phyloP scores from a whole-genome alignment of 2,888 invertebrate genomes.

The Microdon myrmicae region DNA sequence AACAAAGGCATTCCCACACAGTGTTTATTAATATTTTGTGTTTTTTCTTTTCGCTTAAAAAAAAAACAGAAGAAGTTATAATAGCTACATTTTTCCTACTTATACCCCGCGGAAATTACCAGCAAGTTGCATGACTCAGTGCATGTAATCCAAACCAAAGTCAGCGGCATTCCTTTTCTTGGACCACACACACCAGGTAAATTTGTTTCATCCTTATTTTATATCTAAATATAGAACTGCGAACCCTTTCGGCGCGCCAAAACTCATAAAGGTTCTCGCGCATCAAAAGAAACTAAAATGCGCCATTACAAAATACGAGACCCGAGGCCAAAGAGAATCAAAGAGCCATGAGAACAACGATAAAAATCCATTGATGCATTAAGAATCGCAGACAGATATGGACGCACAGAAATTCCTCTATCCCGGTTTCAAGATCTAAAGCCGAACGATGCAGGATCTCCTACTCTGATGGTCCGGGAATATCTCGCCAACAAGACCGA shows the following conservation, averaged over 20 bases:
- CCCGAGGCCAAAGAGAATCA: slow-evolving; percentile 2
- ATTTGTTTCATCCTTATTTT: slow-evolving; percentile 15
- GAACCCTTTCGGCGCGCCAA: slow-evolving; percentile 26
- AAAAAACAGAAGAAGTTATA: too few species aligned
- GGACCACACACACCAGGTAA: slow-evolving; percentile 34
- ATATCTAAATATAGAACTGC: slow-evolving; percentile 34
- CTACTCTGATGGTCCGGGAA: not conserved
- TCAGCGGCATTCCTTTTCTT: not conserved
- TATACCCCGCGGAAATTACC: too few species aligned
- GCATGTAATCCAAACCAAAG: slow-evolving; percentile 11
- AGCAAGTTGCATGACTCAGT: slow-evolving; percentile 38
- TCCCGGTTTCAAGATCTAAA: slow-evolving; percentile 26
- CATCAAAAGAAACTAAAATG: slow-evolving; percentile 31
- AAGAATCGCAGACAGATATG: slow-evolving; percentile 45
- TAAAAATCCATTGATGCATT: slow-evolving; percentile 48
- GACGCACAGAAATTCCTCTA: slow-evolving; percentile 47
- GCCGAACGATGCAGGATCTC: not conserved
- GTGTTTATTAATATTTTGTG: too few species aligned
- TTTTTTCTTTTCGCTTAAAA: too few species aligned
- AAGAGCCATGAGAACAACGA: slow-evolving; percentile 29
- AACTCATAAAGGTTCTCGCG: slow-evolving; percentile 32
- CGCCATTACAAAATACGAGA: slow-evolving; percentile 15
- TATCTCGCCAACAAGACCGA: slow-evolving; percentile 39
- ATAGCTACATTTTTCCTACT: too few species aligned
- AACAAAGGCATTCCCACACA: too few species aligned